These are phyloP conservation scores for Pangasius larnaudii DNA, from an alignment of 2,797 vertebrate species.

Conservation along the genomic window DNA sequence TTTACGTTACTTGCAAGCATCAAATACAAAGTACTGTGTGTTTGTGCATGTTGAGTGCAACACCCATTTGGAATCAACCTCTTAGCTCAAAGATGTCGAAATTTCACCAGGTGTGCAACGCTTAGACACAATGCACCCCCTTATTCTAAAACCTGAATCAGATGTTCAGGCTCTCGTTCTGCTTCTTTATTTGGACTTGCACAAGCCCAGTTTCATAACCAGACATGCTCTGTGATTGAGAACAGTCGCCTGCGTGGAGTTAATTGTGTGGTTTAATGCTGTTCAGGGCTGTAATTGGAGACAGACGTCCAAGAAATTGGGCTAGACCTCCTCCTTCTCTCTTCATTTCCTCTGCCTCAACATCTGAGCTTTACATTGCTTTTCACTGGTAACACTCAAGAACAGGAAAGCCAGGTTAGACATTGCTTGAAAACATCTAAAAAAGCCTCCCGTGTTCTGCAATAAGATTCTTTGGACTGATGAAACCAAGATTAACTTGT, in stretches of 20 bases:
- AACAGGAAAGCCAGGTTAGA: too few species aligned
- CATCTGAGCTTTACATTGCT: not conserved
- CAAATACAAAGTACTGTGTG: not conserved
- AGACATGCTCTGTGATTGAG: constrained; percentile 61
- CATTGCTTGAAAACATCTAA: too few species aligned
- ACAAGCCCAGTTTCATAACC: constrained; percentile 51
- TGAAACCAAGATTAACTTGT: too few species aligned
- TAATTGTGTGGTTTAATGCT: constrained; percentile 64
- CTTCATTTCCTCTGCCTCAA: not conserved
- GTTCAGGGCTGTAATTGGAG: constrained; percentile 67
- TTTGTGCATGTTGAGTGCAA: not conserved
- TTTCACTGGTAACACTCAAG: not conserved
- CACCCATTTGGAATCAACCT: constrained; percentile 14
- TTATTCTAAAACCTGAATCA: constrained; percentile 65
- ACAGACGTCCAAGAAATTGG: constrained; percentile 53
- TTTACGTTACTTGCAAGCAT: not conserved
- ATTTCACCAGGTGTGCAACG: constrained; percentile 46
- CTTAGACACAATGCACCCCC: constrained; percentile 56
- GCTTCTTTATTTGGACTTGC: constrained; percentile 55
- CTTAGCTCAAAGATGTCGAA: constrained; percentile 18
- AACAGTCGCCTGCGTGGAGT: constrained; percentile 64
- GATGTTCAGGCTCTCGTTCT: constrained; percentile 60
- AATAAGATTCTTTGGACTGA: too few species aligned
- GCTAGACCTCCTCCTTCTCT: constrained; percentile 12
- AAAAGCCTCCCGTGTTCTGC: too few species aligned